These are phyloP conservation scores for Oxyruncus cristatus DNA, from an alignment of 2,113 vertebrate species.

Conservation along the genomic window DNA sequence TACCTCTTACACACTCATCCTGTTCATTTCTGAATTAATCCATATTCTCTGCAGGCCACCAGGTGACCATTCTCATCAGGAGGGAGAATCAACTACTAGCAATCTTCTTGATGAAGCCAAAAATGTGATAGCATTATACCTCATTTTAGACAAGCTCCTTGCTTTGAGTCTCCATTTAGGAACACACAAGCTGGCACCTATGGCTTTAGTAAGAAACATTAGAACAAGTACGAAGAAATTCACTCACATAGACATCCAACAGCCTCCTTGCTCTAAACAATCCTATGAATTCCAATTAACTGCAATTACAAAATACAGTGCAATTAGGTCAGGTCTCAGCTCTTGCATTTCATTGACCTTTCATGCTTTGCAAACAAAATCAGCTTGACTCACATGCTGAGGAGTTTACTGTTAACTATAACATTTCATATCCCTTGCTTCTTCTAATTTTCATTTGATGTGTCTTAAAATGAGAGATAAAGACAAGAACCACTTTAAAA, in stretches of 20 bases:
- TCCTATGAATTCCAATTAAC: background rate
- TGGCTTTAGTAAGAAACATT: background rate
- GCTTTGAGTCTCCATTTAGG: background rate
- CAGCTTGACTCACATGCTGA: background rate
- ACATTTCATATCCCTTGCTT: background rate
- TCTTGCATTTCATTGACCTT: background rate
- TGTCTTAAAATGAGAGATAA: conserved; percentile 29
- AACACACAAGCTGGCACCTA: background rate
- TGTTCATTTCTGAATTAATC: background rate
- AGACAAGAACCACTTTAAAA: conserved; percentile 21
- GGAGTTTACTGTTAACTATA: background rate
- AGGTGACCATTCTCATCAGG: background rate
- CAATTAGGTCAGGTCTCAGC: background rate
- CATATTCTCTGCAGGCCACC: background rate
- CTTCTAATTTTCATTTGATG: conserved; percentile 24
- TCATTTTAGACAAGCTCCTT: background rate
- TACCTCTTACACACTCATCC: background rate
- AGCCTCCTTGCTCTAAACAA: background rate
- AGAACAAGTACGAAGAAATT: background rate
- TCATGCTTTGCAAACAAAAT: background rate
- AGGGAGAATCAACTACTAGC: background rate
- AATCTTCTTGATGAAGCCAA: background rate
- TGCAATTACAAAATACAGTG: conserved; percentile 1
- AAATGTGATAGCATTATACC: background rate
- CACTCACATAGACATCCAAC: background rate